Conservation (phyloP, 2,113 vertebrate species). For the Ptilonorhynchus violaceus region DNA sequence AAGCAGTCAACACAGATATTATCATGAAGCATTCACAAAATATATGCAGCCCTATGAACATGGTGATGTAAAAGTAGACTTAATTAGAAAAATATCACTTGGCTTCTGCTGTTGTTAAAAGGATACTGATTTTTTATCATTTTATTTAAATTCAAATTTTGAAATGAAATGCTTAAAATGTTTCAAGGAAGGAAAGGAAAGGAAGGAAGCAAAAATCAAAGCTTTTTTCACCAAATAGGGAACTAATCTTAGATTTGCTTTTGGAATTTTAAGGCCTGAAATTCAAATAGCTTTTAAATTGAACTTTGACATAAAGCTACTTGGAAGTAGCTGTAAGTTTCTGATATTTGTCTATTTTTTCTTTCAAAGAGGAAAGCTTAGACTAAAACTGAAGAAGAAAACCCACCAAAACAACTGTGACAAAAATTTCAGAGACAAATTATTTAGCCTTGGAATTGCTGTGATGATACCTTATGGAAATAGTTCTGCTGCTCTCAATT, state of each 20-base stretch:
- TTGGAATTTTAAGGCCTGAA: not conserved
- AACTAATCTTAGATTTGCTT: not conserved
- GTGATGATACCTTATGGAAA: not conserved
- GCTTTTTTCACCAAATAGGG: not conserved
- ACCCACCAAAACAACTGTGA: not conserved
- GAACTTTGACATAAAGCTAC: not conserved
- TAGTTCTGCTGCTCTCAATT: not conserved
- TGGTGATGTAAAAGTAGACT: constrained; percentile 27
- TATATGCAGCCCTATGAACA: not conserved
- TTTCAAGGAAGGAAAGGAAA: not conserved
- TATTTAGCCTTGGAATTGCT: not conserved
- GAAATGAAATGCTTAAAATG: not conserved
- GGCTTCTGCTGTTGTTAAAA: not conserved
- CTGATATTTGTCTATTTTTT: not conserved
- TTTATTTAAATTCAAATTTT: not conserved
- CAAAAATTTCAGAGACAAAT: not conserved
- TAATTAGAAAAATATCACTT: constrained; percentile 48
- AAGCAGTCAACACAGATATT: constrained; percentile 40
- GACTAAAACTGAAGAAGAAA: not conserved
- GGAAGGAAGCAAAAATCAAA: not conserved
- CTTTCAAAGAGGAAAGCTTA: not conserved
- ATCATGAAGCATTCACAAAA: constrained; percentile 1
- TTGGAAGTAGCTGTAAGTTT: not conserved
- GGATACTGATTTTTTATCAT: not conserved
- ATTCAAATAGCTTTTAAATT: not conserved